These are phyloP conservation scores for Tragelaphus imberbis DNA, from an alignment of 2,113 vertebrate genomes.

Conservation along the genomic window DNA sequence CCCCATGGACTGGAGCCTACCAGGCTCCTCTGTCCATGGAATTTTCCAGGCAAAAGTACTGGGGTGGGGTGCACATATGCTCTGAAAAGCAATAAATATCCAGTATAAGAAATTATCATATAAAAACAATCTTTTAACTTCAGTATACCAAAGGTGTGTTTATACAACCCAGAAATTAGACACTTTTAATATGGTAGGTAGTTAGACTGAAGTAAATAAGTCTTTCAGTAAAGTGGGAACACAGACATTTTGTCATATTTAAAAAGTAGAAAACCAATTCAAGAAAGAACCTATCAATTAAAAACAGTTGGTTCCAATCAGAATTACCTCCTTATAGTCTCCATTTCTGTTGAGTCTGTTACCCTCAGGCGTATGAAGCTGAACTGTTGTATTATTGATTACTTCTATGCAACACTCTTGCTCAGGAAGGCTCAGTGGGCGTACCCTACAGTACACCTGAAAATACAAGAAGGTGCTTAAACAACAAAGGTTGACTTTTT, in stretches of 20 bases:
- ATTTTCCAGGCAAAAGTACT: no score
- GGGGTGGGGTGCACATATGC: no score
- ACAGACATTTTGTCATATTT: not conserved
- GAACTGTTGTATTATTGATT: slow-evolving; percentile 88
- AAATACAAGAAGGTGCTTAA: not conserved
- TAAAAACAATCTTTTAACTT: not conserved
- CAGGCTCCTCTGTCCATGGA: no score
- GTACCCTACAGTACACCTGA: slow-evolving; percentile 93
- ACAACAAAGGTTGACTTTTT: not conserved
- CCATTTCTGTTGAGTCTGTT: slow-evolving; percentile 88
- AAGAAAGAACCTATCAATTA: not conserved
- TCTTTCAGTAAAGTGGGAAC: not conserved
- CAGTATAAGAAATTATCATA: not conserved
- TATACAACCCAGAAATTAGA: not conserved
- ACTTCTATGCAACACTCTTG: slow-evolving; percentile 94
- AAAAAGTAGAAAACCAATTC: not conserved
- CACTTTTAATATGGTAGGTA: not conserved
- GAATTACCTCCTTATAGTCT: slow-evolving; percentile 91
- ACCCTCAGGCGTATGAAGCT: slow-evolving; percentile 92
- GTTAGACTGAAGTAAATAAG: not conserved
- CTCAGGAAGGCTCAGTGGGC: slow-evolving; percentile 84
- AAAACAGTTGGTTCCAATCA: not conserved
- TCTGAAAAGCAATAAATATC: not conserved
- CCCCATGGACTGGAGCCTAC: no score
- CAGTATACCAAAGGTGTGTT: not conserved